Conservation (phyloP, 2,888 invertebrate genomes). For the Pheosia tremula region DNA sequence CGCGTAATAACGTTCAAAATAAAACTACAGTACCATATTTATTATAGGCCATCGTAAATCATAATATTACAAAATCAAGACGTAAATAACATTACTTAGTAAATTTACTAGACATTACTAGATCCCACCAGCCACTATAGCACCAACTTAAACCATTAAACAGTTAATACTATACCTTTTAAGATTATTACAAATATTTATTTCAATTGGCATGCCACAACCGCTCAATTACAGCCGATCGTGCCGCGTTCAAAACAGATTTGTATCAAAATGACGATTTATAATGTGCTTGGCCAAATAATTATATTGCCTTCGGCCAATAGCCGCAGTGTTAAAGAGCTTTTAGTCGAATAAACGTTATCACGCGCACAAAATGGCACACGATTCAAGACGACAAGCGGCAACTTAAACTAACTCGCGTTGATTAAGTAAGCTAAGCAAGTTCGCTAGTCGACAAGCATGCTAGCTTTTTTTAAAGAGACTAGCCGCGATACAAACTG, state of each 20-base stretch:
- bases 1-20: too few species aligned
- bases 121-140: too few species aligned
- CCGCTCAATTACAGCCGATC: constrained; percentile 36
- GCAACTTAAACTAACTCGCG: too few species aligned
- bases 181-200: constrained; percentile 40
- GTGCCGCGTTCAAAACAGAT: constrained; percentile 31
- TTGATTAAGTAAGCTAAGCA: too few species aligned
- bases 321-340: constrained; percentile 12
- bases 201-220: constrained; percentile 24
- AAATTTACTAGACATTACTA: too few species aligned
- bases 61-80: too few species aligned
- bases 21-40: too few species aligned
- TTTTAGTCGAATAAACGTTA: neutral
- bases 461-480: too few species aligned
- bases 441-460: too few species aligned
- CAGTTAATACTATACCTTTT: constrained; percentile 27
- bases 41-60: too few species aligned
- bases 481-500: too few species aligned
- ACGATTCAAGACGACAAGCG: neutral
- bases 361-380: neutral
- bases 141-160: constrained; percentile 26
- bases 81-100: too few species aligned
- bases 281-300: constrained; percentile 28
- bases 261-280: constrained; percentile 44
- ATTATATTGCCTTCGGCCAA: constrained; percentile 26